These are phyloP conservation scores for Craniophora ligustri DNA, from an alignment of 2,888 invertebrate genomes.

Conservation along the genomic window DNA sequence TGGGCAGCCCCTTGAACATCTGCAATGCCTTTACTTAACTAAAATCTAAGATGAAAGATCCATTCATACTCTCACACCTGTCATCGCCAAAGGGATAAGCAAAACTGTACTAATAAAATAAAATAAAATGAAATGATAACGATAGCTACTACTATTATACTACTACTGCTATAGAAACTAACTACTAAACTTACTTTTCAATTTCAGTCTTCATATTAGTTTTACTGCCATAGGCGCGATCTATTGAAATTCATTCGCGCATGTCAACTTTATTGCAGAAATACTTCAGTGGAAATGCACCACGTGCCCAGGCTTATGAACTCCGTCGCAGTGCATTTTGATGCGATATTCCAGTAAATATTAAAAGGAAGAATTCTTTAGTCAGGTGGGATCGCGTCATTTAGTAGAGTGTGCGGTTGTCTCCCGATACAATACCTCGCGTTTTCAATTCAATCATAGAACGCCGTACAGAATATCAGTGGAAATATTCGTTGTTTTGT, in stretches of 20 bases:
- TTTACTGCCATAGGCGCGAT: conserved; percentile 30
- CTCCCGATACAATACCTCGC: conserved; percentile 3
- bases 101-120: no score
- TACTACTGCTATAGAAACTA: no score
- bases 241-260: conserved; percentile 46
- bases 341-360: conserved; percentile 13
- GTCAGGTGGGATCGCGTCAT: conserved; percentile 26
- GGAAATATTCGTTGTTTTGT: conserved; percentile 5
- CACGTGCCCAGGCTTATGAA: conserved; percentile 31
- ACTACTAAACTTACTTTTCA: no score
- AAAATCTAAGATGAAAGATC: no score
- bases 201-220: conserved; percentile 38
- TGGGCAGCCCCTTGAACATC: no score
- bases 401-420: conserved; percentile 28
- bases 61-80: no score
- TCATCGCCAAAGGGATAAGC: no score
- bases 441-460: conserved; percentile 7
- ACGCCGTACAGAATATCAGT: neutral
- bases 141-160: no score
- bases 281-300: conserved; percentile 44
- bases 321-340: conserved; percentile 24
- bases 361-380: conserved; percentile 20
- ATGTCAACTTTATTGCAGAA: conserved; percentile 52
- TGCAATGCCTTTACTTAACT: no score
- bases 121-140: no score